A percentile compares a stretch with the other conserved stretches of the same genome.
Evolutionary conservation across 2,888 invertebrate species (phyloP).

Genomic region (Falcaria lacertinaria): DNA sequence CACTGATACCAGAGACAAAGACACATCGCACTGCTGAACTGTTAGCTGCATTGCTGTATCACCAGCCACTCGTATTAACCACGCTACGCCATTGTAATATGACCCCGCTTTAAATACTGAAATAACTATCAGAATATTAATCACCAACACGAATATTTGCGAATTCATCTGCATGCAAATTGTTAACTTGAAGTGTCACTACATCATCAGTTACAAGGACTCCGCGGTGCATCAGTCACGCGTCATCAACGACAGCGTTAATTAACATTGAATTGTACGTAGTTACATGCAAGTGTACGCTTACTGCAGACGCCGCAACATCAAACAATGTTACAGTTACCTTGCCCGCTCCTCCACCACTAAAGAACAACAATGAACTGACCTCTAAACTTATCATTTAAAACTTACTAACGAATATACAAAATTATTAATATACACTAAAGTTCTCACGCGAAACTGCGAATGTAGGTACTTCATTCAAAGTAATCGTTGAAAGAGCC

Average conservation of each 20-base stretch:
- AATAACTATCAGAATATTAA: no score
- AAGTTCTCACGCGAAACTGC: conserved; percentile 58
- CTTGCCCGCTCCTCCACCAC: conserved; percentile 48
- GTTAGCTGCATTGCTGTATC: no score
- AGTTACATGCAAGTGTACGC: conserved; percentile 18
- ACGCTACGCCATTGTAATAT: no score
- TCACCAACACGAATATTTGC: conserved; percentile 16
- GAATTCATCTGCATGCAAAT: conserved; percentile 22
- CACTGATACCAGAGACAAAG: conserved; percentile 49
- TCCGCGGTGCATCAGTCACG: conserved; percentile 41
- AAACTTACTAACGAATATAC: conserved; percentile 45
- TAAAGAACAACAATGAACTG: conserved; percentile 53
- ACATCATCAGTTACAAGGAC: conserved; percentile 44
- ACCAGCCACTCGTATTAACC: no score
- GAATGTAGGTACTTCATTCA: conserved; percentile 39
- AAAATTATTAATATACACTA: conserved; percentile 50
- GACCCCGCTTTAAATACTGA: no score
- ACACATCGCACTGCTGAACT: conserved; percentile 43
- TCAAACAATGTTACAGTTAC: conserved; percentile 56
- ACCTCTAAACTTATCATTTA: conserved; percentile 64
- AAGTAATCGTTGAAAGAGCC: conserved; percentile 28
- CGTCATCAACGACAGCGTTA: conserved; percentile 45
- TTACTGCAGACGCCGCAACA: conserved; percentile 24
- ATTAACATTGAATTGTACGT: conserved; percentile 50
- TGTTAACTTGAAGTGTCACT: conserved; percentile 26